Evolutionary conservation across 2,113 vertebrate genomes (phyloP).

Genomic region (Pristiophorus japonicus): DNA sequence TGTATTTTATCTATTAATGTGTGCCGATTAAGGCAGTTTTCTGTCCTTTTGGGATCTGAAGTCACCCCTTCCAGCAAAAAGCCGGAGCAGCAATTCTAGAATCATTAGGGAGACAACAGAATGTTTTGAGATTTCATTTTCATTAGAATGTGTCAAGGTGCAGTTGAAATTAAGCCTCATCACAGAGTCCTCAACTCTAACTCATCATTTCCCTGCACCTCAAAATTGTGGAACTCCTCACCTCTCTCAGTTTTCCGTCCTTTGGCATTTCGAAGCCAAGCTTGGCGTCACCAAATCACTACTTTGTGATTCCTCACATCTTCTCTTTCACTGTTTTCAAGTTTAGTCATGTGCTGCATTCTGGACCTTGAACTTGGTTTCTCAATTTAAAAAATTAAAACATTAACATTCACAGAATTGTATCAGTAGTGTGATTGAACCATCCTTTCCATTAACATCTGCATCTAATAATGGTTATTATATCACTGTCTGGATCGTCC

Average conservation of each 20-base stretch:
- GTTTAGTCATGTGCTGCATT: neutral
- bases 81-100: neutral
- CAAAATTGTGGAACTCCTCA: neutral
- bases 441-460: neutral
- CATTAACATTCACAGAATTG: slow-evolving; percentile 1
- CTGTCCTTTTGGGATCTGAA: no score
- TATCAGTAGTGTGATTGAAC: neutral
- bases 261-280: neutral
- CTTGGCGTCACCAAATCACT: neutral
- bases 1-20: neutral
- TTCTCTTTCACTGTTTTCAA: neutral
- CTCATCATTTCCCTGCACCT: neutral
- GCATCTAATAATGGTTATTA: neutral
- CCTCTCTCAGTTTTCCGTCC: neutral
- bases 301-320: neutral
- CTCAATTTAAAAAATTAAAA: neutral
- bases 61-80: no score
- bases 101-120: neutral
- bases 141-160: neutral
- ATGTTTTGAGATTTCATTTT: neutral
- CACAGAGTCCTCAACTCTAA: neutral
- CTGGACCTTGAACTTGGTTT: neutral
- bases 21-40: no score
- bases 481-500: neutral
- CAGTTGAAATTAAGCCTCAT: neutral